Evolutionary conservation across 2,888 invertebrate genomes (phyloP).

Genomic region (Megalurothrips usitatus): DNA sequence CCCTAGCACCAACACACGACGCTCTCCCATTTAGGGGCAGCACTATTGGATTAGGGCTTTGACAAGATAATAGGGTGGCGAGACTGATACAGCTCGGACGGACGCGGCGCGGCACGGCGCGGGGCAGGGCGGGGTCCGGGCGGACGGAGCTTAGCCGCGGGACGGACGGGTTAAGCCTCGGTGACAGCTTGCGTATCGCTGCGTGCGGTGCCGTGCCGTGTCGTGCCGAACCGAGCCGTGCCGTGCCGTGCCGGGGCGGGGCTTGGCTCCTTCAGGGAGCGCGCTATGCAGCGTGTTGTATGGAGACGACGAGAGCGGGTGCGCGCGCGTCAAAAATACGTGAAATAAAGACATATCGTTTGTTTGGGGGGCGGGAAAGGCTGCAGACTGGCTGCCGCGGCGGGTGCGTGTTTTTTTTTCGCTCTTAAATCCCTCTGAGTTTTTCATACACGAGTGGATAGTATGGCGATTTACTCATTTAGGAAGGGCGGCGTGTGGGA

Average conservation of each 20-base stretch:
- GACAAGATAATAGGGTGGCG: constrained; percentile 18
- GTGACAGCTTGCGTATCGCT: constrained; percentile 13
- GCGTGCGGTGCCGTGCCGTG: background rate
- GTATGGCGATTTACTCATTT: too few species aligned
- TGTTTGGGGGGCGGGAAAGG: too few species aligned
- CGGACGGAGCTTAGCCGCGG: background rate
- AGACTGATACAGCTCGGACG: background rate
- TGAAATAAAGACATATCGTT: background rate
- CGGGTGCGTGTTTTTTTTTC: too few species aligned
- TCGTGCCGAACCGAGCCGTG: background rate
- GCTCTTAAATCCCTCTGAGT: background rate
- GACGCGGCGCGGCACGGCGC: background rate
- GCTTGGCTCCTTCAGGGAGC: background rate
- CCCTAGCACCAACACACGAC: constrained; percentile 35
- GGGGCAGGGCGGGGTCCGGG: background rate
- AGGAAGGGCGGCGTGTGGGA: background rate
- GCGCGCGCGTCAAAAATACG: background rate
- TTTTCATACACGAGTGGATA: too few species aligned
- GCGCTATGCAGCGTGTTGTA: background rate
- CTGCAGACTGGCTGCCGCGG: too few species aligned
- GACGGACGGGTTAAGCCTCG: constrained; percentile 22
- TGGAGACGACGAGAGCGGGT: background rate
- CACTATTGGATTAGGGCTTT: constrained; percentile 44
- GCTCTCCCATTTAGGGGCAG: constrained; percentile 2
- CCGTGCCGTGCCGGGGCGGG: background rate